A percentile compares a stretch with the other conserved stretches of the same genome.
phyloP scores from a whole-genome alignment of 2,113 vertebrate species.

The Ptyas mucosa region DNA sequence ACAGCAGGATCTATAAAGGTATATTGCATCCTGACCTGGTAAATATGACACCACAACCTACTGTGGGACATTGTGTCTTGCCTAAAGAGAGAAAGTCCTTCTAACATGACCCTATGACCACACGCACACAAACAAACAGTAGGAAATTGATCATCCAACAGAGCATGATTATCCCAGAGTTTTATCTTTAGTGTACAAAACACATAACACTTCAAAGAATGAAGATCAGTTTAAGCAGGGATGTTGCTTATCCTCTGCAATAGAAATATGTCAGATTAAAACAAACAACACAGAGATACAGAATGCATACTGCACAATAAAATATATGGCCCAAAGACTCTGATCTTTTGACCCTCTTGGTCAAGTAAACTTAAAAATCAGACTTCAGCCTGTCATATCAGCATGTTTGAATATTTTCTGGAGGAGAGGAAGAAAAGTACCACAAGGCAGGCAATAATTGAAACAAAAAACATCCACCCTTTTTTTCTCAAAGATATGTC shows the following conservation, averaged over 20 bases:
- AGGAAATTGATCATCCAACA: constrained; percentile 35
- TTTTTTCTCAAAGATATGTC: background rate
- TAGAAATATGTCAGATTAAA: background rate
- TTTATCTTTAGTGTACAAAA: constrained; percentile 19
- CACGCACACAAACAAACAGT: constrained; percentile 13
- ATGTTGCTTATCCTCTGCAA: background rate
- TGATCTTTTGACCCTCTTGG: background rate
- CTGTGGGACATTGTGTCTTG: background rate
- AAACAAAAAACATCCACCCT: background rate
- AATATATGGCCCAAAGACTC: background rate
- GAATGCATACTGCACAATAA: background rate
- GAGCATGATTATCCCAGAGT: constrained; percentile 38
- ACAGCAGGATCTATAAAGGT: background rate
- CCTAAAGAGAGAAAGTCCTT: constrained; percentile 31
- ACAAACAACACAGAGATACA: background rate
- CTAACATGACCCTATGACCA: constrained; percentile 32
- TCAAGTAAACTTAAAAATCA: background rate
- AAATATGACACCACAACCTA: constrained; percentile 30
- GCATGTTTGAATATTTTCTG: background rate
- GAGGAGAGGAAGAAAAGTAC: background rate
- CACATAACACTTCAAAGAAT: background rate
- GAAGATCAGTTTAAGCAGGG: background rate
- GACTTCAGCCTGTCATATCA: background rate
- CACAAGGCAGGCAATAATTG: background rate
- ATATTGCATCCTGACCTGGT: constrained; percentile 7